phyloP scores from a whole-genome alignment of 2,888 invertebrate species.

The Apeira syringaria region DNA sequence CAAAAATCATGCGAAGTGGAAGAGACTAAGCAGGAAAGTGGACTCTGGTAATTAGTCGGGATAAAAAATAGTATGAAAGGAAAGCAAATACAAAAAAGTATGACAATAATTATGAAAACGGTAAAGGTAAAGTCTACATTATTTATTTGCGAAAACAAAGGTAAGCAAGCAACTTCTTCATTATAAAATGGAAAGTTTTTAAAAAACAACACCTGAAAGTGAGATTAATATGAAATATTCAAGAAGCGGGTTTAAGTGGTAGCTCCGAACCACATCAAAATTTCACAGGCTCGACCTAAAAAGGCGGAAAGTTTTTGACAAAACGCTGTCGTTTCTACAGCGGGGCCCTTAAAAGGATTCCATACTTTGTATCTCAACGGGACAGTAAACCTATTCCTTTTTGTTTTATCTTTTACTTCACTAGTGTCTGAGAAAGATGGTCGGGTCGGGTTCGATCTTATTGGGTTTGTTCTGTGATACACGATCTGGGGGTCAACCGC shows the following conservation, averaged over 20 bases:
- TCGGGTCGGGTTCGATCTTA: constrained; percentile 30
- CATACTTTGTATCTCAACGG: constrained; percentile 55
- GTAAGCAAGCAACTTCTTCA: constrained; percentile 24
- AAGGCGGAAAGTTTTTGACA: constrained; percentile 52
- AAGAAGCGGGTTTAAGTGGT: constrained; percentile 46
- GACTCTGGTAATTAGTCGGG: too few species aligned
- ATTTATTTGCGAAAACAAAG: constrained; percentile 9
- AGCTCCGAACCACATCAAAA: constrained; percentile 51
- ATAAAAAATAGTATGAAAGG: too few species aligned
- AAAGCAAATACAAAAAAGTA: too few species aligned
- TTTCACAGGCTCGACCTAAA: constrained; percentile 45
- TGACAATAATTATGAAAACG: too few species aligned
- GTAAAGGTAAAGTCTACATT: too few species aligned
- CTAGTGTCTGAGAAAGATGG: constrained; percentile 35
- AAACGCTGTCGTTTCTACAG: constrained; percentile 48
- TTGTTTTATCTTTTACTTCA: constrained; percentile 57
- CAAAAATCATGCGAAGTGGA: too few species aligned
- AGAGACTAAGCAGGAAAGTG: too few species aligned
- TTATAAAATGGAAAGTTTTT: constrained; percentile 33
- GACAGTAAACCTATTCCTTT: constrained; percentile 62
- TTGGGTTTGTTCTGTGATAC: constrained; percentile 35
- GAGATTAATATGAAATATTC: constrained; percentile 45
- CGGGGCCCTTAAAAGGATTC: constrained; percentile 54
- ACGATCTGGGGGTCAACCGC: constrained; percentile 26
- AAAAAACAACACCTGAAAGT: constrained; percentile 40